Evolutionary conservation across 2,113 vertebrate species (phyloP).

Genomic region (Sterna hirundo): DNA sequence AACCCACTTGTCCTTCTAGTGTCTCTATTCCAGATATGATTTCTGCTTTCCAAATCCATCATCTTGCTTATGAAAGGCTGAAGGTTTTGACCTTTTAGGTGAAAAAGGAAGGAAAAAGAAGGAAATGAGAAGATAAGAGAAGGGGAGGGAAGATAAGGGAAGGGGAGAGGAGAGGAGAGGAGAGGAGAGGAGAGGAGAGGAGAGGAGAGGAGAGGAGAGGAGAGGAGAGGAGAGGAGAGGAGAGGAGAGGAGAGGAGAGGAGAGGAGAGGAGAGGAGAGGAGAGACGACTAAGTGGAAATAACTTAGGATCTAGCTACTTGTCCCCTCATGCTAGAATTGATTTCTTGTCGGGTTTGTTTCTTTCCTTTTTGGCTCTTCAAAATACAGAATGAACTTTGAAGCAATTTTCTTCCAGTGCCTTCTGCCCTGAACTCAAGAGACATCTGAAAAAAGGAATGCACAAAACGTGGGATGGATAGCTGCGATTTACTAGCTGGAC

Average conservation of each 20-base stretch:
- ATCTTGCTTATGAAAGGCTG: background rate
- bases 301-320: background rate
- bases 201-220: no score
- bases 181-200: no score
- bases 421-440: background rate
- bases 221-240: rapidly evolving
- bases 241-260: no score
- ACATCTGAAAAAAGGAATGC: background rate
- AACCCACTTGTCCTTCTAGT: background rate
- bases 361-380: background rate
- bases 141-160: no score
- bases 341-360: background rate
- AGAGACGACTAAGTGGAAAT: background rate
- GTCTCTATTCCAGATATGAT: background rate
- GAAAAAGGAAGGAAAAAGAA: background rate
- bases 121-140: background rate
- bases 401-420: background rate
- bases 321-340: background rate
- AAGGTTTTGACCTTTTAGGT: background rate
- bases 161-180: no score
- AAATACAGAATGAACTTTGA: background rate
- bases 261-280: rapidly evolving
- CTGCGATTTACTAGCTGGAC: background rate
- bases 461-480: background rate
- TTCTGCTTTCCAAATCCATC: background rate